Percentiles rank a stretch among this genome's conserved stretches.
These are phyloP conservation scores for Salvelinus namaycush DNA, from an alignment of 2,113 vertebrate species.

Conservation along the genomic window DNA sequence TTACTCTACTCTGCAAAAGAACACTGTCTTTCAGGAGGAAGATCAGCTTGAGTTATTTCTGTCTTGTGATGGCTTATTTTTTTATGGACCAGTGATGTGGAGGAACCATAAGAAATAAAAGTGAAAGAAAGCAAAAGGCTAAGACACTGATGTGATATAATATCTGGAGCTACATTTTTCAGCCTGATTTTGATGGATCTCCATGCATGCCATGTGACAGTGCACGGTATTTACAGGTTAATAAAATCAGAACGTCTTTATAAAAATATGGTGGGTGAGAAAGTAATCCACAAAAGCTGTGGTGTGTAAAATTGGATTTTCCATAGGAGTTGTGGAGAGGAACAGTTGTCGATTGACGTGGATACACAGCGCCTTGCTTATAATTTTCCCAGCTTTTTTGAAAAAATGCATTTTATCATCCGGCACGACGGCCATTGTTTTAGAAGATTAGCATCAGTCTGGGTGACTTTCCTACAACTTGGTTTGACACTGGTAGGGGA, in stretches of 20 bases:
- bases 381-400: conserved; percentile 45
- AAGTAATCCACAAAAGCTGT: conserved; percentile 73
- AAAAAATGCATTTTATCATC: conserved; percentile 39
- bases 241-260: conserved; percentile 76
- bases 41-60: background rate
- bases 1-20: background rate
- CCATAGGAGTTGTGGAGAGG: conserved; percentile 68
- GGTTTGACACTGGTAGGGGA: no score
- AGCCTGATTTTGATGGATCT: conserved; percentile 58
- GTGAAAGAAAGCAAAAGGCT: background rate
- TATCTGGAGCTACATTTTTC: background rate
- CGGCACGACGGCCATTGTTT: conserved; percentile 51
- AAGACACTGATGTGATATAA: background rate
- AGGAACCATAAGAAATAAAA: background rate
- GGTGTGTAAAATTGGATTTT: conserved; percentile 81
- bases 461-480: no score
- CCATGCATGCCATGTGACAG: conserved; percentile 61
- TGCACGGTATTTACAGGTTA: conserved; percentile 76
- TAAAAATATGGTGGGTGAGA: conserved; percentile 67
- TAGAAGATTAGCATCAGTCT: background rate
- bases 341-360: conserved; percentile 73
- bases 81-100: background rate
- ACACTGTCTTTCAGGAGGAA: background rate
- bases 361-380: conserved; percentile 62
- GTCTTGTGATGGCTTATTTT: background rate